Evolutionary conservation across 2,888 invertebrate genomes (phyloP).

Genomic region (Hypolimnas misippus): DNA sequence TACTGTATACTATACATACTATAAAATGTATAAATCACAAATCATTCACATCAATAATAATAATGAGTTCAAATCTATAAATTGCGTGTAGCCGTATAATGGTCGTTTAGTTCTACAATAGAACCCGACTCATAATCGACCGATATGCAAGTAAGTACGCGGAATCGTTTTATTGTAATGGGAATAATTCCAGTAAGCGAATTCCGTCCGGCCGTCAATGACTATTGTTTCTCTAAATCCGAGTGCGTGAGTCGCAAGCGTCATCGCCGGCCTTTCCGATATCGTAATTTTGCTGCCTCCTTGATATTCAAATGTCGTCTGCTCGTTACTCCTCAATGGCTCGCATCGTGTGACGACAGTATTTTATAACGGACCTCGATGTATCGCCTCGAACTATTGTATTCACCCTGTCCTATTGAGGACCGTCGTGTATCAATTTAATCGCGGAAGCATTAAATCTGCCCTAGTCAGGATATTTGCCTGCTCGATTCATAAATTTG

Average conservation of each 20-base stretch:
- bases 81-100: slow-evolving; percentile 38
- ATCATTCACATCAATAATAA: slow-evolving; percentile 26
- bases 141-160: slow-evolving; percentile 56
- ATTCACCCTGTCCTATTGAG: slow-evolving; percentile 56
- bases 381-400: slow-evolving; percentile 52
- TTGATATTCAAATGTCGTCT: slow-evolving; percentile 74
- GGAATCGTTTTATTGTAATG: slow-evolving; percentile 74
- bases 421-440: slow-evolving; percentile 40
- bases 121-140: slow-evolving; percentile 49
- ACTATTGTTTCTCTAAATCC: slow-evolving; percentile 65
- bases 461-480: slow-evolving; percentile 41
- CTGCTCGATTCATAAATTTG: slow-evolving; percentile 17
- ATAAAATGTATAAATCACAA: slow-evolving; percentile 3
- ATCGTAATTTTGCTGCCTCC: slow-evolving; percentile 67
- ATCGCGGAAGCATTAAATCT: slow-evolving; percentile 44
- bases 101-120: slow-evolving; percentile 49
- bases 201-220: slow-evolving; percentile 64
- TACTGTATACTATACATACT: no score
- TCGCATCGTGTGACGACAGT: slow-evolving; percentile 66
- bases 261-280: slow-evolving; percentile 63
- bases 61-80: slow-evolving; percentile 36
- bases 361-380: slow-evolving; percentile 36
- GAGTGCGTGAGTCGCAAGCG: slow-evolving; percentile 69
- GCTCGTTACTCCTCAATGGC: slow-evolving; percentile 73
- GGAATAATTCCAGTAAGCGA: slow-evolving; percentile 68